These are phyloP conservation scores for Lucifuga dentata DNA, from an alignment of 2,113 vertebrate species.

Conservation along the genomic window DNA sequence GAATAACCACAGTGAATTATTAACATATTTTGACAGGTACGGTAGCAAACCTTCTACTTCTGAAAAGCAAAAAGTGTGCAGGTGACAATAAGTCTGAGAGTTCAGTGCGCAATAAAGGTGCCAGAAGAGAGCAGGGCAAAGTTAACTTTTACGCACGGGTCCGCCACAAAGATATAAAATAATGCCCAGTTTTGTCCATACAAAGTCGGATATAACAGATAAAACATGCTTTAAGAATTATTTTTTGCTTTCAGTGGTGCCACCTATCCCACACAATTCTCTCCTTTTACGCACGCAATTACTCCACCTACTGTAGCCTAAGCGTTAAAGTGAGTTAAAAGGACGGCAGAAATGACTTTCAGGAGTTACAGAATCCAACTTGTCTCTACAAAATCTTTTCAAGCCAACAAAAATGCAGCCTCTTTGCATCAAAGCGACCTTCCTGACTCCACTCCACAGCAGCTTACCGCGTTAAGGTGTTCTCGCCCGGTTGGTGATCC, in stretches of 20 bases:
- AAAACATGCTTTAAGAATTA: neutral
- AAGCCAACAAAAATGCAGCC: neutral
- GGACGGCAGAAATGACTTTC: too few relatives aligned
- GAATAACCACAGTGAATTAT: slow-evolving; percentile 72
- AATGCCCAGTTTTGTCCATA: neutral
- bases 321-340: too few relatives aligned
- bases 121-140: neutral
- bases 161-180: neutral
- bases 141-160: too few relatives aligned
- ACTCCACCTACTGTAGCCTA: too few relatives aligned
- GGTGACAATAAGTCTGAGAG: neutral
- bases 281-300: slow-evolving; percentile 24
- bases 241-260: neutral
- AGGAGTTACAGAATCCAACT: neutral
- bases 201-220: neutral
- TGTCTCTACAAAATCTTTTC: neutral
- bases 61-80: slow-evolving; percentile 21
- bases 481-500: slow-evolving; percentile 75
- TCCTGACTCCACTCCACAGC: neutral
- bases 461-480: slow-evolving; percentile 73
- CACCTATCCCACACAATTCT: neutral
- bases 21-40: slow-evolving; percentile 54
- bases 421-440: neutral
- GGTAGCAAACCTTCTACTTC: slow-evolving; percentile 5
- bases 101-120: neutral